Evolutionary conservation across 1,140 invertebrate genomes (phyloP).

Genomic region (Scaptomyza hsui): DNA sequence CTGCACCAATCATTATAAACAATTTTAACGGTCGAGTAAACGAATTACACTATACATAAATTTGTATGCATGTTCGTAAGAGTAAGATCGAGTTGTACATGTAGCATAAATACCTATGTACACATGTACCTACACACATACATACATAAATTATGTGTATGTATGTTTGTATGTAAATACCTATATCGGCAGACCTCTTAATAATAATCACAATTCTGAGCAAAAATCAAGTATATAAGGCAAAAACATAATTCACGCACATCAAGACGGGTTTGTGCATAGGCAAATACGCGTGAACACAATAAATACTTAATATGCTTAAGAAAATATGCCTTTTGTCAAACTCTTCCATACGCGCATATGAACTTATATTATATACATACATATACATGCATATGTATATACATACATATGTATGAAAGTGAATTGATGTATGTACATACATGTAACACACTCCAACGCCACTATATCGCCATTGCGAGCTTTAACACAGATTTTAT

Average conservation of each 20-base stretch:
- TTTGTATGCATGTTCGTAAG: constrained; percentile 26
- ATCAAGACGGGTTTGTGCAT: background rate
- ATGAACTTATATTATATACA: constrained; percentile 21
- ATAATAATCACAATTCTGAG: constrained; percentile 22
- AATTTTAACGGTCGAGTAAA: background rate
- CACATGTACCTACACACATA: constrained; percentile 21
- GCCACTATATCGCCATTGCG: constrained; percentile 19
- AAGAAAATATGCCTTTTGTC: constrained; percentile 20
- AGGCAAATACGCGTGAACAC: constrained; percentile 7
- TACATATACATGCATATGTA: constrained; percentile 19
- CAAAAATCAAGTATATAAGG: constrained; percentile 3
- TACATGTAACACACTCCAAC: constrained; percentile 49
- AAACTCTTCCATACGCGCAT: constrained; percentile 24
- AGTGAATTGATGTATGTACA: constrained; percentile 43
- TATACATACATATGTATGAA: constrained; percentile 22
- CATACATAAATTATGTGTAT: constrained; percentile 24
- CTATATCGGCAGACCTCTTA: constrained; percentile 21
- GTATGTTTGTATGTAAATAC: constrained; percentile 2
- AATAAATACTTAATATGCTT: constrained; percentile 11
- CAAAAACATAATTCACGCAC: constrained; percentile 4
- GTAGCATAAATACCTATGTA: constrained; percentile 44
- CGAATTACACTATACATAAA: constrained; percentile 13
- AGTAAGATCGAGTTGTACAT: constrained; percentile 26
- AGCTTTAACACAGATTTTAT: constrained; percentile 26
- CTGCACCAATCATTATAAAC: background rate